A percentile compares a stretch with the other conserved stretches of the same genome.
phyloP scores from a whole-genome alignment of 1,140 invertebrate species.

The Musca vetustissima region DNA sequence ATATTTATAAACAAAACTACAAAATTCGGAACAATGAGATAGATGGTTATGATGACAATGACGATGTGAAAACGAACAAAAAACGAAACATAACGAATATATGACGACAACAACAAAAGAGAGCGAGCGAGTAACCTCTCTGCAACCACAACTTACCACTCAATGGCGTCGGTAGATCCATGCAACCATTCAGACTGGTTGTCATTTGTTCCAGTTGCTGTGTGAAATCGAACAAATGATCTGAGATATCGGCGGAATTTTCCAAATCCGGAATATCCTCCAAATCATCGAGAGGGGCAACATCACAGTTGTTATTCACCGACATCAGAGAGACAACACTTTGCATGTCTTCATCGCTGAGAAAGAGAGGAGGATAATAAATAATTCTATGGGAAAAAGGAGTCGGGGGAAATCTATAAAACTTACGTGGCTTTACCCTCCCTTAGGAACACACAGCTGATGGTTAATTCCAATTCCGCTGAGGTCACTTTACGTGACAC shows the following conservation, averaged over 20 bases:
- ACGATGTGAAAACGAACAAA: slow-evolving; percentile 17
- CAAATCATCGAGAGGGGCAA: slow-evolving; percentile 81
- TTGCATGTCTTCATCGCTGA: slow-evolving; percentile 96
- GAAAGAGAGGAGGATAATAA: slow-evolving; percentile 30
- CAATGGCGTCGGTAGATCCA: slow-evolving; percentile 58
- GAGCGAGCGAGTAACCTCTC: too few species aligned
- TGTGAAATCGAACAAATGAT: slow-evolving; percentile 78
- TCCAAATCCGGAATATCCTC: slow-evolving; percentile 66
- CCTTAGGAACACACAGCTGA: slow-evolving; percentile 88
- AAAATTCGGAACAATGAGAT: too few species aligned
- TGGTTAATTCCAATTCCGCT: slow-evolving; percentile 80
- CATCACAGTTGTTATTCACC: slow-evolving; percentile 87
- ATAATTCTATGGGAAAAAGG: too few species aligned
- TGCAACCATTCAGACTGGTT: slow-evolving; percentile 65
- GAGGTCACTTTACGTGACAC: slow-evolving; percentile 76
- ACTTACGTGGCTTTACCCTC: slow-evolving; percentile 97
- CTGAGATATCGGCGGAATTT: slow-evolving; percentile 56
- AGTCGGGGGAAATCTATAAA: too few species aligned
- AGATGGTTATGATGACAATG: slow-evolving; percentile 6
- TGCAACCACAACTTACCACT: slow-evolving; percentile 60
- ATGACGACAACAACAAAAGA: too few species aligned
- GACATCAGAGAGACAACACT: slow-evolving; percentile 94
- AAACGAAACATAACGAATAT: too few species aligned
- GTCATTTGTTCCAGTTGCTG: slow-evolving; percentile 86
- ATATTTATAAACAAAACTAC: too few species aligned